Conservation (phyloP, 2,888 invertebrate genomes). For the Opisthograptis luteolata region DNA sequence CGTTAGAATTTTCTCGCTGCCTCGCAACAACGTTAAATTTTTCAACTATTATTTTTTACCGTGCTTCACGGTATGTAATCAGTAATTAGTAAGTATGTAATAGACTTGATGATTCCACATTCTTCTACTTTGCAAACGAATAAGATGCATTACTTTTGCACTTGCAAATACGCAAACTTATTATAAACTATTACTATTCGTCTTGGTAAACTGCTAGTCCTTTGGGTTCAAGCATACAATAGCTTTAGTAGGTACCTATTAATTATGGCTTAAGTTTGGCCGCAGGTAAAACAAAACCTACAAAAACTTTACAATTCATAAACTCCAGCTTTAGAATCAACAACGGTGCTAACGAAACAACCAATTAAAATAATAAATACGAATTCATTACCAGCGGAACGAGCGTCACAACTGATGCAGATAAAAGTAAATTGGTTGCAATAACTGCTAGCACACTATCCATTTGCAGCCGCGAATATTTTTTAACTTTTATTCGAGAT, state of each 20-base stretch:
- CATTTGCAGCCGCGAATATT: constrained; percentile 10
- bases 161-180: too few species aligned
- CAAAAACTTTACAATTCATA: not conserved
- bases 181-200: too few species aligned
- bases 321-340: constrained; percentile 5
- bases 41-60: constrained; percentile 5
- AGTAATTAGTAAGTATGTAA: too few species aligned
- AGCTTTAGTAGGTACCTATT: too few species aligned
- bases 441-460: constrained; percentile 26
- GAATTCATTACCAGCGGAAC: constrained; percentile 32
- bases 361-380: constrained; percentile 48
- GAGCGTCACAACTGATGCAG: constrained; percentile 34
- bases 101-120: constrained; percentile 3
- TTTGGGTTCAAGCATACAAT: too few species aligned
- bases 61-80: constrained; percentile 1
- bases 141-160: too few species aligned
- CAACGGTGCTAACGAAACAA: constrained; percentile 35
- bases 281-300: too few species aligned
- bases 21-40: too few species aligned
- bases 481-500: constrained; percentile 11
- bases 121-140: constrained; percentile 1
- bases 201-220: too few species aligned
- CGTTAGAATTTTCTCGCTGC: too few species aligned
- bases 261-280: too few species aligned
- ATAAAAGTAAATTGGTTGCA: constrained; percentile 35